Base-by-base conservation (phyloP, 2,797 vertebrate genomes). In the Tokudaia tokunoshimensis region DNA sequence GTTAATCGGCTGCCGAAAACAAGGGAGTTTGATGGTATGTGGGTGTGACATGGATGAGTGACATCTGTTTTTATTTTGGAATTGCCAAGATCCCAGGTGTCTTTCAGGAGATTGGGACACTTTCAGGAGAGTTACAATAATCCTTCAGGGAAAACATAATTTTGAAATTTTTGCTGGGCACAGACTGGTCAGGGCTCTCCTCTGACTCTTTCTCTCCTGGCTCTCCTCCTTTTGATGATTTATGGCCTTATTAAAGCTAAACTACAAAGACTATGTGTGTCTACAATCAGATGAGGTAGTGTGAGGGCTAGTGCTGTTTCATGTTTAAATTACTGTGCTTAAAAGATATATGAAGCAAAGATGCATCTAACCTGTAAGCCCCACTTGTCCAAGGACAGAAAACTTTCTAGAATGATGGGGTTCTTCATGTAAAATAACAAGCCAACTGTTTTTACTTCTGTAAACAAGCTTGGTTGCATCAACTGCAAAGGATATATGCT, bases 231-330 rank as follows among this genome's bases (percentile, higher is more conserved):
- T 94, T 92, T 59, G 29, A 61, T 52, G 47, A 29, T 41, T 82
- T 72, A 52, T 17, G 29, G 34, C 83, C 61, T 92, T 94, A 81
- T 96, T 47, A 70, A 75, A 79, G 63, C 70, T 70, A 57, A 75
- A 24, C 4, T 15, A 15, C 15, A 50, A 17, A 84, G n/a, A 91
- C 87, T 15, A 80, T 0, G 0, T 57, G 29, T 19, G 17, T 72
- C n/a, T 24, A 13, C 24, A 24, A 7, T 59, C 44, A 72, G 29
- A 41, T 26, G 44, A 37, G n/a, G 11, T 37, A 70, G 15, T 47
- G 5, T 65, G 59, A 47, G 26, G 24, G 26, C 26, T 63, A 83
- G 41, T 4, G 6, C 22, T 65, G 41, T 65, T 65, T 84, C 20
- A 63, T 44, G 17, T 84, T 47, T 84, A 65, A 65, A 65, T 84